Base-by-base conservation (phyloP, 2,888 invertebrate species). In the Drosophila mayaguana region DNA sequence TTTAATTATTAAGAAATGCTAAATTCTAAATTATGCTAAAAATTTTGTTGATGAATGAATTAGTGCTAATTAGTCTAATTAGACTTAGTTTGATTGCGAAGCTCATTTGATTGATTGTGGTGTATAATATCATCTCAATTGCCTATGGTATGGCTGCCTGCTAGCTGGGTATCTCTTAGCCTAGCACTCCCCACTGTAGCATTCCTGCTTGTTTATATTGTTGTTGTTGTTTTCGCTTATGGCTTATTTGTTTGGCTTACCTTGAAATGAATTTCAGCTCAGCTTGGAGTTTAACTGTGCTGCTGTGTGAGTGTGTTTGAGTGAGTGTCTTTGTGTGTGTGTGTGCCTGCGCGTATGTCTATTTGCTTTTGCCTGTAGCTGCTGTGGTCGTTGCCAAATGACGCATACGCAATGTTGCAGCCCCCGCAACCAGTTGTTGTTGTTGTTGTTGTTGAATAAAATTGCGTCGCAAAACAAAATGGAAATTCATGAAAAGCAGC, bases 361-460 rank as follows among this genome's bases (percentile, higher is more conserved):
- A 25, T 54, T 36, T n/a, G 25, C 51, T 54, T 54, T 34, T n/a
- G 42, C 56, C 56, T 43, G 16, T 40, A 14, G 54, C 54, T 40
- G 32, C 32, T 32, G 36, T 36, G 51, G 36, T 20, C 36, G 36
- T 46, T 57, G 55, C 38, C 59, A 68, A 71, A 62, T 81, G 81
- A 81, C 78, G 80, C 77, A 80, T 69, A 78, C 77, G 61, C 54
- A 53, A 14, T 43, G 68, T 66, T 80, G 63, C 65, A 43, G 57
- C 60, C 36, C 64, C 32, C 20, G 40, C 20, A 9, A 48, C 22
- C 54, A 54, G 38, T 32, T 42, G 20, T 14, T 42, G 42, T 14
- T 43, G 42, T 32, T 32, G 25, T 4, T 25, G 25, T 7, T 7
- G 28, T 28, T 16, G 20, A 59, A 45, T 18, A 38, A 43, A 54